phyloP scores from a whole-genome alignment of 2,888 invertebrate genomes.

The Agonopterix subpropinquella region DNA sequence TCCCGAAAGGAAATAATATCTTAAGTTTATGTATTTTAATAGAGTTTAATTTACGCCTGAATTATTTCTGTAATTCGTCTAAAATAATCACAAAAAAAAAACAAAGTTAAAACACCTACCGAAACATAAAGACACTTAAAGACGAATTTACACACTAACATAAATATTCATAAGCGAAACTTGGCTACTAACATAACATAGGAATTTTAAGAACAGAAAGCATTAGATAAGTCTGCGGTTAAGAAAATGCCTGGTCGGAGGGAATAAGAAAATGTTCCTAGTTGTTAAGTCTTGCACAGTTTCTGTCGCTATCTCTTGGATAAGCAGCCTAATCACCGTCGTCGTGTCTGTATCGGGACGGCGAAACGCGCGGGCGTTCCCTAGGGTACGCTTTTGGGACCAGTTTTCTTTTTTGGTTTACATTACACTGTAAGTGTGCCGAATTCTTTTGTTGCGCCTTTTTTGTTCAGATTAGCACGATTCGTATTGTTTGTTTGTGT shows the following conservation, averaged over 20 bases:
- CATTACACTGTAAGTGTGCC: conserved; percentile 72
- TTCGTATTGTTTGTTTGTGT: conserved; percentile 41
- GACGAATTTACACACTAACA: conserved; percentile 1
- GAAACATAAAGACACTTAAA: neutral
- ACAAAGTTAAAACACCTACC: too few relatives aligned
- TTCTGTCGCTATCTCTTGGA: conserved; percentile 74
- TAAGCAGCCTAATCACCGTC: conserved; percentile 76
- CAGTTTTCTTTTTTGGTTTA: conserved; percentile 74
- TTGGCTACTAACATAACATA: conserved; percentile 55
- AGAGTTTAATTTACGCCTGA: too few relatives aligned
- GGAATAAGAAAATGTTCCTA: conserved; percentile 74
- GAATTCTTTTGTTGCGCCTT: conserved; percentile 68
- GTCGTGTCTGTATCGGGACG: conserved; percentile 73
- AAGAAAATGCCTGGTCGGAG: conserved; percentile 68
- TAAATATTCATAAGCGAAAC: conserved; percentile 51
- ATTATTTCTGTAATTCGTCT: too few relatives aligned
- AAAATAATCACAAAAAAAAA: too few relatives aligned
- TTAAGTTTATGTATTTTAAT: too few relatives aligned
- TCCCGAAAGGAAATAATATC: too few relatives aligned
- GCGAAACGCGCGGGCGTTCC: conserved; percentile 61
- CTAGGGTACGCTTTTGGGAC: conserved; percentile 71
- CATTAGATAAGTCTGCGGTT: conserved; percentile 68
- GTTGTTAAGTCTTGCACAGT: conserved; percentile 76
- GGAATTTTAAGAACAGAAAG: conserved; percentile 60
- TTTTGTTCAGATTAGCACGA: conserved; percentile 60